Conservation (phyloP, 2,888 invertebrate genomes). For the Hemistola chrysoprasaria region DNA sequence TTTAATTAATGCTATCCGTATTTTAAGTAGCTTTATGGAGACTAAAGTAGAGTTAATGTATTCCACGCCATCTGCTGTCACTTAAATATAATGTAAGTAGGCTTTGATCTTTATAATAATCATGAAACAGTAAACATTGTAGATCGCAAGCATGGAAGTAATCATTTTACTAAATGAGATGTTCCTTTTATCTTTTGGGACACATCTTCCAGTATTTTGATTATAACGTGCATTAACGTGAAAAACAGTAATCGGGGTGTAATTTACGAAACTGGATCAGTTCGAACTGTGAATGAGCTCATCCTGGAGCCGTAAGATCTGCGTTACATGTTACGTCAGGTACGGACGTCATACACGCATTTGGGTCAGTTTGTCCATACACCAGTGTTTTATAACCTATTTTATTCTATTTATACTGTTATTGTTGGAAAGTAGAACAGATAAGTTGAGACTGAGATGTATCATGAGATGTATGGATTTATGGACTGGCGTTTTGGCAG, state of each 20-base stretch:
- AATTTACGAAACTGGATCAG: conserved; percentile 48
- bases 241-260: conserved; percentile 22
- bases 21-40: background rate
- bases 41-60: too few species aligned
- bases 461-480: conserved; percentile 20
- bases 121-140: too few species aligned
- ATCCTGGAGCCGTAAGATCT: conserved; percentile 40
- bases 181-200: conserved; percentile 9
- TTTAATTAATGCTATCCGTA: background rate
- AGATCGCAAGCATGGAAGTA: background rate
- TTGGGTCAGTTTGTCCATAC: conserved; percentile 71
- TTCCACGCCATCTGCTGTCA: too few species aligned
- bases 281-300: conserved; percentile 45
- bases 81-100: too few species aligned
- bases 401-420: conserved; percentile 59
- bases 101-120: background rate
- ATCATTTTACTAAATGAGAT: conserved; percentile 4
- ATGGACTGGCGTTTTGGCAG: conserved; percentile 24
- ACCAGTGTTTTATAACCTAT: conserved; percentile 65
- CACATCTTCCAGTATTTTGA: conserved; percentile 15
- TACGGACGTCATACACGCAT: conserved; percentile 64
- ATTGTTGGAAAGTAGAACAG: conserved; percentile 50
- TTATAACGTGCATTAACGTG: conserved; percentile 19
- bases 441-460: conserved; percentile 37
- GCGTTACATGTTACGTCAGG: conserved; percentile 64